phyloP scores from a whole-genome alignment of 1,140 invertebrate genomes.

The Penaeus vannamei region DNA sequence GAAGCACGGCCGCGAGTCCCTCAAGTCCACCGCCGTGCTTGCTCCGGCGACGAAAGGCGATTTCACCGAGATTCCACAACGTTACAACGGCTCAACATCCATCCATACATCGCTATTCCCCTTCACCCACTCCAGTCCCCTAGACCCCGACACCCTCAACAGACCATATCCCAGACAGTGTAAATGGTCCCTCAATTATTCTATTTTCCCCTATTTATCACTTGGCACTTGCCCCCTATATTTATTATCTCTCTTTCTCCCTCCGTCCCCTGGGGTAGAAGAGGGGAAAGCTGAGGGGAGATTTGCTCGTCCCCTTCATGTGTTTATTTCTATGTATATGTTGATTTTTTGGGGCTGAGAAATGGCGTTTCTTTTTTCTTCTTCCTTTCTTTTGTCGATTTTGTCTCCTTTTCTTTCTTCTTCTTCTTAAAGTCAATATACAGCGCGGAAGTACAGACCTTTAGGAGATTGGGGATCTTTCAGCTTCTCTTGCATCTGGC shows the following conservation, averaged over 20 bases:
- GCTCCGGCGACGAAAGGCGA: background rate
- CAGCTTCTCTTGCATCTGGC: no score
- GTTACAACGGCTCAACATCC: background rate
- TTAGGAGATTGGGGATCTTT: no score
- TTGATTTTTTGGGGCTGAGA: no score
- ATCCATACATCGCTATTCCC: background rate
- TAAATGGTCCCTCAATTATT: constrained; percentile 56
- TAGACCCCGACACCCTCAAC: background rate
- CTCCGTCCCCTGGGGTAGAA: constrained; percentile 43
- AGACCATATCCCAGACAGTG: constrained; percentile 30
- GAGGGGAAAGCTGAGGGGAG: constrained; percentile 41
- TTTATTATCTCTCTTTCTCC: constrained; percentile 57
- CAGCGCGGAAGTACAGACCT: no score
- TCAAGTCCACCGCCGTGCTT: no score
- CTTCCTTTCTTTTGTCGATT: no score
- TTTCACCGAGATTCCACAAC: background rate
- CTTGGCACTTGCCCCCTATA: constrained; percentile 58
- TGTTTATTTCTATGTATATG: no score
- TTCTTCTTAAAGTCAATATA: no score
- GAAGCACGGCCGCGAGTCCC: no score
- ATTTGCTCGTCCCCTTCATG: no score
- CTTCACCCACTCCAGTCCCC: background rate
- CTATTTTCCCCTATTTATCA: constrained; percentile 57
- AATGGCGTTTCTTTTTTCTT: no score
- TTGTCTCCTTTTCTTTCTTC: no score